phyloP scores from a whole-genome alignment of 2,888 invertebrate species.

The Clepsis dumicolana region DNA sequence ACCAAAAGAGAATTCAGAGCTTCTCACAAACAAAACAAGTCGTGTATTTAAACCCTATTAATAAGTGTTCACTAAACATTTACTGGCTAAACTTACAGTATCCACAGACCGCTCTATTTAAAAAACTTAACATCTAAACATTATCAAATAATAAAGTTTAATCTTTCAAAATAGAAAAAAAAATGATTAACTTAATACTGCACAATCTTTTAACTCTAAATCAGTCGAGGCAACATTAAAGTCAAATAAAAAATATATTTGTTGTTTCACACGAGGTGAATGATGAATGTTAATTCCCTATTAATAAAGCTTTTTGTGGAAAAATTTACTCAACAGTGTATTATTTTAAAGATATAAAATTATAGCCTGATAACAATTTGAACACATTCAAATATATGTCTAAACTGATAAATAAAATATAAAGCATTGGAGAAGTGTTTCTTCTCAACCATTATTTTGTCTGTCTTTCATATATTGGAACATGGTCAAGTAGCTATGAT shows the following conservation, averaged over 20 bases:
- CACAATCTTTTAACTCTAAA: slow-evolving; percentile 80
- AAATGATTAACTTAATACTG: slow-evolving; percentile 83
- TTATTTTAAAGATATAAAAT: slow-evolving; percentile 58
- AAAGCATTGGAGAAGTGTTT: background rate
- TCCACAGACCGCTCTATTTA: slow-evolving; percentile 62
- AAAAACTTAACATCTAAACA: slow-evolving; percentile 67
- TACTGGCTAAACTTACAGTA: slow-evolving; percentile 48
- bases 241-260: slow-evolving; percentile 64
- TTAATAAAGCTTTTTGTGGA: slow-evolving; percentile 61
- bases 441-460: slow-evolving; percentile 21
- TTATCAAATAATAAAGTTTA: slow-evolving; percentile 81
- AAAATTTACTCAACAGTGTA: slow-evolving; percentile 54
- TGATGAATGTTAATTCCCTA: slow-evolving; percentile 57
- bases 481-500: slow-evolving; percentile 68
- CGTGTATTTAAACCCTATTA: slow-evolving; percentile 27
- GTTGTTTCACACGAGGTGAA: slow-evolving; percentile 56
- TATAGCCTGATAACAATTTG: slow-evolving; percentile 65
- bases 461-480: slow-evolving; percentile 49
- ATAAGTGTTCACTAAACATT: slow-evolving; percentile 44
- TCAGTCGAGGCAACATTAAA: slow-evolving; percentile 79
- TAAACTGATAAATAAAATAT: slow-evolving; percentile 33
- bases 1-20: background rate
- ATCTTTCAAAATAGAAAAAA: slow-evolving; percentile 76
- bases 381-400: slow-evolving; percentile 62
- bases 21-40: slow-evolving; percentile 4